These are phyloP conservation scores for Ameiurus melas DNA, from an alignment of 2,113 vertebrate species.

Conservation along the genomic window DNA sequence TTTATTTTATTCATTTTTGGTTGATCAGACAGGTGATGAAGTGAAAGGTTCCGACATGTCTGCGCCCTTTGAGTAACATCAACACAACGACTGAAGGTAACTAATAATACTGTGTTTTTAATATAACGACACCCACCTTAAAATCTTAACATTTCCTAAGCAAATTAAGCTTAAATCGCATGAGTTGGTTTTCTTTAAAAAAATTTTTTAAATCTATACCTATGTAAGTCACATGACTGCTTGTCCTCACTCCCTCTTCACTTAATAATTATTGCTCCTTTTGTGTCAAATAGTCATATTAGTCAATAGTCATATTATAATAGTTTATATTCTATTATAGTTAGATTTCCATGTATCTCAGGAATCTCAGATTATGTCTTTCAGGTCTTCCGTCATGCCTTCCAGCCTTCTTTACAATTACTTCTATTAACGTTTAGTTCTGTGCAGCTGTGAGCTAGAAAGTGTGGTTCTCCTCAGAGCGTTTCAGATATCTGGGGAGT, in stretches of 20 bases:
- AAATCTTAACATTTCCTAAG: not conserved
- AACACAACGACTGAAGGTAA: conserved; percentile 22
- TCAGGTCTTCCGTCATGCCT: too few species aligned
- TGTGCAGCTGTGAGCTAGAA: too few species aligned
- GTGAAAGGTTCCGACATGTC: conserved; percentile 37
- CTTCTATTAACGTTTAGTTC: too few species aligned
- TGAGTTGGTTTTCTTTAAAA: too few species aligned
- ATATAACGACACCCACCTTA: not conserved
- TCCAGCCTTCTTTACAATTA: too few species aligned
- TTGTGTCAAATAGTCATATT: not conserved
- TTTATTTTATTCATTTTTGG: not conserved
- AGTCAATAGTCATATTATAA: too few species aligned
- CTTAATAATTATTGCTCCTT: not conserved
- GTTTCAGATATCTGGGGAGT: too few species aligned
- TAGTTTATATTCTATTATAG: too few species aligned
- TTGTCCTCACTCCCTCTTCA: not conserved
- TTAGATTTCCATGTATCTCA: too few species aligned
- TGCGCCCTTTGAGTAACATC: conserved; percentile 15
- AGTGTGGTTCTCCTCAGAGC: too few species aligned
- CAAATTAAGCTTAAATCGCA: not conserved
- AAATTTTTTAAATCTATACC: not conserved
- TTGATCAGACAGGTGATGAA: not conserved
- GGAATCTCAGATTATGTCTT: too few species aligned
- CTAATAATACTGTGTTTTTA: not conserved
- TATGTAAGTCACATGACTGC: not conserved